These are phyloP conservation scores for Drosophila neonasuta DNA, from an alignment of 2,888 invertebrate genomes.

Conservation along the genomic window DNA sequence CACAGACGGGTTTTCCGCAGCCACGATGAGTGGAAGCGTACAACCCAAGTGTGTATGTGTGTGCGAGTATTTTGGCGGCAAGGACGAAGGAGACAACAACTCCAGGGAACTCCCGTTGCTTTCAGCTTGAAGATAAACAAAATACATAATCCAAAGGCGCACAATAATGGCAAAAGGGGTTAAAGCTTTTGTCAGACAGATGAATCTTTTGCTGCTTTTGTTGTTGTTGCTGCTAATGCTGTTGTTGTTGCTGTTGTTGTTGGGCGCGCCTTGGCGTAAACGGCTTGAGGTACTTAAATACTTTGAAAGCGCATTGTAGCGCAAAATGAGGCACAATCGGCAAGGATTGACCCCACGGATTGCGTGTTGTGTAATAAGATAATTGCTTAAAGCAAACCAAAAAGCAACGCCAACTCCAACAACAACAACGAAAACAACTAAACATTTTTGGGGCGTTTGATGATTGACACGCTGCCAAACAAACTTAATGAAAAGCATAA, in stretches of 20 bases:
- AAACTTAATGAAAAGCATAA: constrained; percentile 67
- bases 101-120: constrained; percentile 39
- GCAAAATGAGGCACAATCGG: constrained; percentile 69
- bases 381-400: constrained; percentile 67
- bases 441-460: constrained; percentile 33
- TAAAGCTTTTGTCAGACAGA: constrained; percentile 48
- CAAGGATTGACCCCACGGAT: constrained; percentile 65
- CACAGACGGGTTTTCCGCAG: constrained; percentile 39
- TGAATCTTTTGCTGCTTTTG: constrained; percentile 43
- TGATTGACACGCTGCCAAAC: constrained; percentile 60
- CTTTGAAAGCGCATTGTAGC: constrained; percentile 73
- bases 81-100: constrained; percentile 36
- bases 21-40: neutral
- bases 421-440: constrained; percentile 21
- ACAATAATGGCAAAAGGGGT: constrained; percentile 64
- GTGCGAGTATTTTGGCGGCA: constrained; percentile 34
- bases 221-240: constrained; percentile 16
- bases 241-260: constrained; percentile 34
- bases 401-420: constrained; percentile 22
- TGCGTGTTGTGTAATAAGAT: constrained; percentile 64
- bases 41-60: constrained; percentile 7
- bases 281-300: constrained; percentile 74
- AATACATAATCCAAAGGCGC: constrained; percentile 72
- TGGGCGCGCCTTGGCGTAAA: constrained; percentile 39
- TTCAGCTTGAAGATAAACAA: constrained; percentile 70